Evolutionary conservation across 37 sponge, comb jelly and placozoan species (phyloP).

Genomic region (Beroe forskalii): DNA sequence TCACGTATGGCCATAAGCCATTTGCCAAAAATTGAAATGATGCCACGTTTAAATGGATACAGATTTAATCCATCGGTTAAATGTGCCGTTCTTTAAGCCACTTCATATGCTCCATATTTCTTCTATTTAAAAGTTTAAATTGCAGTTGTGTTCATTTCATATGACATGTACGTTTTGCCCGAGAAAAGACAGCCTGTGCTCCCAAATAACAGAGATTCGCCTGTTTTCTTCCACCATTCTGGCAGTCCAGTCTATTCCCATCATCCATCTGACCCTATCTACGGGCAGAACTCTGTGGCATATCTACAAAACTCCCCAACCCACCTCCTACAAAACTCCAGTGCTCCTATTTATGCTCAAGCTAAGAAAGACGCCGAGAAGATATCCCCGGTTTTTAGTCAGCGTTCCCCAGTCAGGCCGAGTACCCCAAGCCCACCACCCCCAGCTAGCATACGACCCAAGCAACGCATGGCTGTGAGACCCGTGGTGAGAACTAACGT

Average conservation of each 20-base stretch:
- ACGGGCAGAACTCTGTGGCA: not conserved
- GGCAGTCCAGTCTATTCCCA: not conserved
- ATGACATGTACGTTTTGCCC: constrained; percentile 52
- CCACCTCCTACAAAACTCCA: not conserved
- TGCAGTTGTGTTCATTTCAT: too few relatives aligned
- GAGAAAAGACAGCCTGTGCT: not conserved
- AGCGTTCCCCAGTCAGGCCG: not conserved
- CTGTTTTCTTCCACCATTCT: not conserved
- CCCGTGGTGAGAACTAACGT: not conserved
- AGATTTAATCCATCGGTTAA: too few relatives aligned
- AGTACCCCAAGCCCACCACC: not conserved
- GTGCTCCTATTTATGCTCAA: not conserved
- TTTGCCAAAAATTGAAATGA: too few relatives aligned
- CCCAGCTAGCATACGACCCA: not conserved
- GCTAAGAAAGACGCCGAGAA: not conserved
- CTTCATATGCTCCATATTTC: too few relatives aligned
- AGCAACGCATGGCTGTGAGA: not conserved
- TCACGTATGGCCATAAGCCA: too few relatives aligned
- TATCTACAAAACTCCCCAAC: constrained; percentile 9
- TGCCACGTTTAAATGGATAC: too few relatives aligned
- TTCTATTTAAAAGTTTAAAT: too few relatives aligned
- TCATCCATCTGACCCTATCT: not conserved
- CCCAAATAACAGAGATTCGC: not conserved
- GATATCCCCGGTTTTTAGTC: not conserved
- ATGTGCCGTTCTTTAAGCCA: too few relatives aligned